phyloP scores from a whole-genome alignment of 2,113 vertebrate species.

The Eurystomus gularis region DNA sequence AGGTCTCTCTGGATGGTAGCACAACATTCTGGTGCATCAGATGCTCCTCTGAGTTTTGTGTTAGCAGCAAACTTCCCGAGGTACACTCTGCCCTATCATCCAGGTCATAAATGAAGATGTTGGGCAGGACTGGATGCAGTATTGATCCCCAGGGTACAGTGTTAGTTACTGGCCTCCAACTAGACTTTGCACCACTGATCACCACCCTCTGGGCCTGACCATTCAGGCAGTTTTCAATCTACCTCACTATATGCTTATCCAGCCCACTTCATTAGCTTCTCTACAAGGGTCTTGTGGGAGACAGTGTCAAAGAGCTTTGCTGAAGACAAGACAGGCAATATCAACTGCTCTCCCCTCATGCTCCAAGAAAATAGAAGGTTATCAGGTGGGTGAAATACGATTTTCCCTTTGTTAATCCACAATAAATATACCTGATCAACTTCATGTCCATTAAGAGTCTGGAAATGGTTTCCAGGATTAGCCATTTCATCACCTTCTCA shows the following conservation, averaged over 20 bases:
- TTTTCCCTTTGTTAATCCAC: neutral
- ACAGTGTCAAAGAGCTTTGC: neutral
- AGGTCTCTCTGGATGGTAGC: neutral
- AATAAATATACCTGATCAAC: neutral
- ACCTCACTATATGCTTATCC: neutral
- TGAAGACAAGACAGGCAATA: neutral
- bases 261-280: neutral
- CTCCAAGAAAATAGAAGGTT: neutral
- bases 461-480: neutral
- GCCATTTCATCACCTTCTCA: neutral
- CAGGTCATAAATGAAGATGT: neutral
- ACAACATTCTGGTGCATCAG: fast-evolving
- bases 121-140: neutral
- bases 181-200: neutral
- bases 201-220: neutral
- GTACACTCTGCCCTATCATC: neutral
- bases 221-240: neutral
- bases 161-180: neutral
- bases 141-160: neutral
- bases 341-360: neutral
- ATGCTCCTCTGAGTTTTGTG: neutral
- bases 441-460: neutral
- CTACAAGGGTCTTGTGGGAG: neutral
- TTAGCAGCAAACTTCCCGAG: neutral
- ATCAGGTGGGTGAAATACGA: neutral